Evolutionary conservation across 2,888 invertebrate species (phyloP).

Genomic region (Drosophila pseudotakahashii): DNA sequence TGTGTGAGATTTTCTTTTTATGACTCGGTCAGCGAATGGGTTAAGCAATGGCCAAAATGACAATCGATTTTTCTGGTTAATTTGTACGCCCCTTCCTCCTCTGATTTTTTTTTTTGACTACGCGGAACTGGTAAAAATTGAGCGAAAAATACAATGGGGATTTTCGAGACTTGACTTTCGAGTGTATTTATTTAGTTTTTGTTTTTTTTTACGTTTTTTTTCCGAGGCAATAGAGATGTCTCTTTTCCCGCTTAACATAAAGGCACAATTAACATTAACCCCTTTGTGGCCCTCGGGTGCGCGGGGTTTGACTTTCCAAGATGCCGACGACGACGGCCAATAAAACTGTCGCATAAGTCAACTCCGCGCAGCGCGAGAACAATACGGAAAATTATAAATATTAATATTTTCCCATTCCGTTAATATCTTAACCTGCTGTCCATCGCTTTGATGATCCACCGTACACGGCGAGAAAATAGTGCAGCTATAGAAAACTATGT

Average conservation of each 20-base stretch:
- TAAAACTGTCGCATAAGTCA: conserved; percentile 80
- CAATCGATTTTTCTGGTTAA: conserved; percentile 40
- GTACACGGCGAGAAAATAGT: conserved; percentile 3
- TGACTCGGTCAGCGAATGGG: conserved; percentile 68
- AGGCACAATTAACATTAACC: conserved; percentile 75
- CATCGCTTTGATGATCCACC: conserved; percentile 29
- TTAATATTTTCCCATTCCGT: conserved; percentile 48
- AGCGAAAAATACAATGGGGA: conserved; percentile 24
- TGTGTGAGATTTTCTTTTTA: conserved; percentile 45
- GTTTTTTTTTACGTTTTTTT: background rate
- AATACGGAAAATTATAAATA: conserved; percentile 57
- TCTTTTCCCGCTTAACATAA: conserved; percentile 65
- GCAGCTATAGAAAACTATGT: too few relatives aligned
- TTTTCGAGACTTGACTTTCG: conserved; percentile 39
- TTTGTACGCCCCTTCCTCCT: conserved; percentile 27
- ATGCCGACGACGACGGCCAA: conserved; percentile 56
- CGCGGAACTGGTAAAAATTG: conserved; percentile 61
- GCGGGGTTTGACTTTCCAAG: conserved; percentile 38
- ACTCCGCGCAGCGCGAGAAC: conserved; percentile 36
- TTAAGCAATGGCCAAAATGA: conserved; percentile 59
- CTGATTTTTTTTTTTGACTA: conserved; percentile 30
- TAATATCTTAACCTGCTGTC: conserved; percentile 56
- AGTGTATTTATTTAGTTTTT: conserved; percentile 4
- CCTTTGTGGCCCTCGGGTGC: conserved; percentile 59
- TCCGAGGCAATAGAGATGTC: conserved; percentile 4